Conservation (phyloP, 1,140 invertebrate genomes). For the Bilobella aurantiaca region DNA sequence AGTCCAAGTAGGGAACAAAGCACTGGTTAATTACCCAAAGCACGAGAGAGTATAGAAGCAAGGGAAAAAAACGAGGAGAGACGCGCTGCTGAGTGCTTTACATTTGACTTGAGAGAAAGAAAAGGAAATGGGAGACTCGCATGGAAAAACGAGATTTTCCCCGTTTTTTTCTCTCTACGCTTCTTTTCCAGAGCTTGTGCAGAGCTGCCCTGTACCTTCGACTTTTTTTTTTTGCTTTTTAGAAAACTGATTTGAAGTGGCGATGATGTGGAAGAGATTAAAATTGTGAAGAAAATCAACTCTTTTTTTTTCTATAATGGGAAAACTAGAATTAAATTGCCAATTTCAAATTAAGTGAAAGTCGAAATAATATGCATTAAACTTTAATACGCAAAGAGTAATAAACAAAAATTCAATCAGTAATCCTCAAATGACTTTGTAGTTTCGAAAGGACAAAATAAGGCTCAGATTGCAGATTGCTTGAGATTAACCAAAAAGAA, state of each 20-base stretch:
- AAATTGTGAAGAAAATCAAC: neutral
- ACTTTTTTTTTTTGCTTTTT: neutral
- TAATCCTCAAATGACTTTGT: too few relatives aligned
- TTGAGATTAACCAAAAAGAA: neutral
- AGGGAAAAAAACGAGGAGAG: conserved; percentile 21
- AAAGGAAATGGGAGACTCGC: conserved; percentile 34
- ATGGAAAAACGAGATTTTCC: conserved; percentile 7
- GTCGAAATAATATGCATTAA: too few relatives aligned
- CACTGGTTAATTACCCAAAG: conserved; percentile 35
- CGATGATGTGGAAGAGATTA: conserved; percentile 3
- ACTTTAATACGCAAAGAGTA: too few relatives aligned
- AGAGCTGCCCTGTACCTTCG: neutral
- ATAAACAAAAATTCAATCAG: too few relatives aligned
- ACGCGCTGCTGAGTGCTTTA: conserved; percentile 30
- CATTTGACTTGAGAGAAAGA: conserved; percentile 29
- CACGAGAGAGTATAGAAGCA: conserved; percentile 10
- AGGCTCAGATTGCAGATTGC: neutral
- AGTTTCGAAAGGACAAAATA: too few relatives aligned
- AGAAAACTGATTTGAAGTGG: neutral
- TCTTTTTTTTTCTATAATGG: neutral
- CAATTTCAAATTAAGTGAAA: too few relatives aligned
- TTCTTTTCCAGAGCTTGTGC: too few relatives aligned
- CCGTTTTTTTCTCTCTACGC: too few relatives aligned
- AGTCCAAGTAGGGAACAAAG: conserved; percentile 32
- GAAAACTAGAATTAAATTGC: neutral